Evolutionary conservation across 2,797 vertebrate species (phyloP), one percentile per base, ranked within the genome.

Genomic region (Muscicapa comitata): DNA sequence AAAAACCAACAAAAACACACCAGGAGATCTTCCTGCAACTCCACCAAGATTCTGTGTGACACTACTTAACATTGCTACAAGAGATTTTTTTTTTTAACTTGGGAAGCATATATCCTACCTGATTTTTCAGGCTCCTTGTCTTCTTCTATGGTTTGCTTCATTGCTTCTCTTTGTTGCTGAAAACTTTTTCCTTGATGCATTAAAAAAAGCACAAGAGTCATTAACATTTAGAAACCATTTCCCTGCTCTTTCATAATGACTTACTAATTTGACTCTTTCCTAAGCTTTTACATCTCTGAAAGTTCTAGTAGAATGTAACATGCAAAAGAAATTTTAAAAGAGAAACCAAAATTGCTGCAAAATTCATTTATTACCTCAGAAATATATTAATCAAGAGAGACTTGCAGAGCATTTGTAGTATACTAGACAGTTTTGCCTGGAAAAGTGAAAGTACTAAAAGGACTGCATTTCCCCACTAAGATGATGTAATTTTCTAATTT

Each of bases 121-220:
- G 98, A 98, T 98, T 98, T 98, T 96, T 98, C 99, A 80, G 98
- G 99, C 85, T 98, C 99, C 90, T 98, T 99, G 96, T 99, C 99
- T 95, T 98, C 98, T 85, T 99, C 98, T 97, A 99, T 98, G 13
- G 99, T 99, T 98, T 99, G 99, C 95, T 99, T 99, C 98, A 99
- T 98, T 91, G 99, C 98, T 97, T 99, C 99, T 96, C 99, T 98
- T 97, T 99, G 99, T 65, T 99, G 99, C 96, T 99, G 99, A 97
- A 99, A 99, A 92, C 98, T 99, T 97, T 99, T 99, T 70, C 99
- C 99, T 99, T 94, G 89, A 80, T 15, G 48, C 28, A 45, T 35
- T 35, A 35, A 70, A 16, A 76, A 57, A 83, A 19, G 17, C 17
- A 77, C 6, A 90, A 80, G 51, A 81, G 16, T 38, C 63, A 42